Evolutionary conservation across 2,888 invertebrate species (phyloP), one percentile per base, ranked within the genome.

Genomic region (Mactromeris polynyma): DNA sequence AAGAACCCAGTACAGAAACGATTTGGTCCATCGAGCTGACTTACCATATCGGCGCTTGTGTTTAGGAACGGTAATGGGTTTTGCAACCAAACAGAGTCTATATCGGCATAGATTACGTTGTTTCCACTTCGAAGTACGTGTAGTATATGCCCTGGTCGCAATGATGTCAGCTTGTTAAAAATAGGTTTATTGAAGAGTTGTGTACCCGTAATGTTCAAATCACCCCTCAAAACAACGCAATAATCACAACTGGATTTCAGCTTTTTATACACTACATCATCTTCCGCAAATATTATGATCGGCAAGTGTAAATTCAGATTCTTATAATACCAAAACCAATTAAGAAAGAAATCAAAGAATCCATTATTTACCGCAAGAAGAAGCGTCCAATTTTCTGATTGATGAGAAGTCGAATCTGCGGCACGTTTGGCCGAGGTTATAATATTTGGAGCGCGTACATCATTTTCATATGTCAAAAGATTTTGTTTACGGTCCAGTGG

Each of bases 271-370:
- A 73, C 73, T 19, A 36, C 19, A 19, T 33, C 36, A 73, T 73
- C 73, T 2, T 73, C 73, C 4, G 73, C 73, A 33, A 73, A 17
- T 36, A 73, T 33, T 14, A 36, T 33, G 17, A 73, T 33, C 17
- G 73, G 73, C 17, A 73, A 36, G 19, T 33, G 6, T 73, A 73
- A 73, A 33, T 36, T 21, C 73, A 33, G 19, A 14, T 73, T 73
- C 36, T 73, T 73, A 73, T 73, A 73, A 36, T 36, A 73, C 73
- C 31, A 33, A 73, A 73, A 33, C 73, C 73, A 73, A 36, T 73
- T 73, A 4, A 36, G 73, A 73, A 73, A 73, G 19, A 73, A 73
- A 19, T 73, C 73, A 33, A 73, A 73, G 14, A 33, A 73, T 36
- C 73, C 73, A 33, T 73, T 36, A 73, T 73, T 73, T 17, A 73